Base-by-base conservation (phyloP, 2,113 vertebrate species). In the Syngnathus floridae region DNA sequence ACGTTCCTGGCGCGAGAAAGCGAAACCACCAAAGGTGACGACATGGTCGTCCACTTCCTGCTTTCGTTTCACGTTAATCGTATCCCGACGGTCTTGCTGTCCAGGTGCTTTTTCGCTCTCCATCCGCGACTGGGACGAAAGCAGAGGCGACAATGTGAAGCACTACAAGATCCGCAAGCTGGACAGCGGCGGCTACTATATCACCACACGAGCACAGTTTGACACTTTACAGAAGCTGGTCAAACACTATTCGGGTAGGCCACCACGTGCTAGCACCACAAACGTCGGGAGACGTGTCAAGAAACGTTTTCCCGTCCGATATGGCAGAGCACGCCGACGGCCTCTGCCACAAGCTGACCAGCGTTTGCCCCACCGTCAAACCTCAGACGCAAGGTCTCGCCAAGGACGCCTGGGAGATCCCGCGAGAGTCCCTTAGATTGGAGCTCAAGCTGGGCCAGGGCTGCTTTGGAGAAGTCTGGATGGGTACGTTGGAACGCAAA, bases 111-210 rank as follows among this genome's bases (percentile, higher is more conserved):
- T 93, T 65, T 98, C 97, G 64, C 95, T 99, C 45, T 99, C 96
- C 36, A 99, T 99, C 87, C 93, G 95, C 68, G 97, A 98, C 84
- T 99, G 96, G 95, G 97, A 99, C 65, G 95, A 98, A 60, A 82
- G 92, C 79, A 96, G 92, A 85, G 94, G 95, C 37, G 97, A 99
- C 91, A 99, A 98, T 81, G 97, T 99, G 87, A 99, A 99, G 89
- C 97, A 99, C 91, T 98, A 99, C 90, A 99, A 99, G 91, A 97
- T 99, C 80, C 94, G 97, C 64, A 99, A 99, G 89, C 94, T 99
- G 82, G 97, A 99, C 88, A 98, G 89, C 51, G 96, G 97, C 73
- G 97, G 97, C 72, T 98, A 99, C 83, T 99, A 99, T 79, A 99
- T 99, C 87, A 99, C 97, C 73, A 99, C 97, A 10, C 90, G 97